phyloP scores from a whole-genome alignment of 2,113 vertebrate genomes.

The Hippocampus barbouri region DNA sequence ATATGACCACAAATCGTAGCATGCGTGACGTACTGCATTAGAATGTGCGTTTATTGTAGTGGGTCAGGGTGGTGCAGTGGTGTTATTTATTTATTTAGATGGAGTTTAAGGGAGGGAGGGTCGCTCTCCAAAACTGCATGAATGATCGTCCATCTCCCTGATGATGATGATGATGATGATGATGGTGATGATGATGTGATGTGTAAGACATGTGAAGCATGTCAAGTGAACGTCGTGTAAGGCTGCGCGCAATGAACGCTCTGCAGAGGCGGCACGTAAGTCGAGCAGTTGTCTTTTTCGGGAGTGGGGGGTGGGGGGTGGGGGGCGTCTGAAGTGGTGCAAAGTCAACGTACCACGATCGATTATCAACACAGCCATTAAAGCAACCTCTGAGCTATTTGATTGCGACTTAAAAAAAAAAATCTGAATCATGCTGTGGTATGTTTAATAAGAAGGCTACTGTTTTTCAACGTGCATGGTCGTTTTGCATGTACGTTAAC shows the following conservation, averaged over 20 bases:
- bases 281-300: not conserved
- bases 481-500: not conserved
- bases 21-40: conserved; percentile 21
- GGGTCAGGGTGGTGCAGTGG: not conserved
- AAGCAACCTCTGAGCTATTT: not conserved
- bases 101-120: not conserved
- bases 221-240: not conserved
- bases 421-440: not conserved
- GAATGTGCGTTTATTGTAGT: conserved; percentile 27
- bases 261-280: not conserved
- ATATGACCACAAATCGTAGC: not conserved
- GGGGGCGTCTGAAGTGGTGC: not conserved
- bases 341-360: conserved; percentile 1
- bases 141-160: not conserved
- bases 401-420: not conserved
- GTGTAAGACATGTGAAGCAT: not conserved
- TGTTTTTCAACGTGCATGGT: not conserved
- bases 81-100: not conserved
- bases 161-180: not conserved
- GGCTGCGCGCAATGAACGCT: not conserved
- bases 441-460: too few species aligned
- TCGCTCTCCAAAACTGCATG: not conserved
- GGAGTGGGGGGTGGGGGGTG: not conserved
- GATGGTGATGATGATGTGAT: not conserved
- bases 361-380: not conserved